These are phyloP conservation scores for Porites divaricata DNA, from an alignment of 92 coral and sea anemone species.

Conservation along the genomic window DNA sequence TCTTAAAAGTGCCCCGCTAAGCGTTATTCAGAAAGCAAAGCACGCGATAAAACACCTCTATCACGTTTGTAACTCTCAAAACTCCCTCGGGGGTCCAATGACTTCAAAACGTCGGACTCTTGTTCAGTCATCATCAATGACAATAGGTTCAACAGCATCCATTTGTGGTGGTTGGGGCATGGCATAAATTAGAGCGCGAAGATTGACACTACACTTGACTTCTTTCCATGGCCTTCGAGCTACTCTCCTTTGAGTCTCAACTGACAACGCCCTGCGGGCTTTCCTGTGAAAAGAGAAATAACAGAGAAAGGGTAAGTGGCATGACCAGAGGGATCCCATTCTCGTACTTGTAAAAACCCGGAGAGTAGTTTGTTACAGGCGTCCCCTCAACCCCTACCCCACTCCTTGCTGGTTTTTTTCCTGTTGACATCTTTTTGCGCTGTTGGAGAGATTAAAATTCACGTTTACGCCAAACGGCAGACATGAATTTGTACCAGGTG, in stretches of 20 bases:
- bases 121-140: conserved; percentile 81
- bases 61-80: conserved; percentile 13
- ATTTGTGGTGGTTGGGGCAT: conserved; percentile 39
- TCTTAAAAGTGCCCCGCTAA: neutral
- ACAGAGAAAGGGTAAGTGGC: neutral
- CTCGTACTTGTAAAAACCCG: neutral
- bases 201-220: conserved; percentile 82
- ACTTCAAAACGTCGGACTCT: neutral
- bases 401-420: too few species aligned
- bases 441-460: too few species aligned
- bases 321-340: neutral
- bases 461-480: too few species aligned
- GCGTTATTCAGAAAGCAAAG: neutral
- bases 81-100: neutral
- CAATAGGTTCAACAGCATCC: conserved; percentile 75
- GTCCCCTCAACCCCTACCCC: too few species aligned
- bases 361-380: too few species aligned
- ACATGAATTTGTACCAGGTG: too few species aligned
- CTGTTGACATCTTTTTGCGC: too few species aligned
- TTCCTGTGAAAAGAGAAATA: conserved; percentile 54
- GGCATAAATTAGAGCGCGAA: conserved; percentile 79
- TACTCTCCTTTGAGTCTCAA: conserved; percentile 69
- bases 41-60: neutral
- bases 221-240: conserved; percentile 97
- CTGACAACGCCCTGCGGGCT: conserved; percentile 80